These are phyloP conservation scores for Ctenomys sociabilis DNA, from an alignment of 2,113 vertebrate genomes.

Conservation along the genomic window DNA sequence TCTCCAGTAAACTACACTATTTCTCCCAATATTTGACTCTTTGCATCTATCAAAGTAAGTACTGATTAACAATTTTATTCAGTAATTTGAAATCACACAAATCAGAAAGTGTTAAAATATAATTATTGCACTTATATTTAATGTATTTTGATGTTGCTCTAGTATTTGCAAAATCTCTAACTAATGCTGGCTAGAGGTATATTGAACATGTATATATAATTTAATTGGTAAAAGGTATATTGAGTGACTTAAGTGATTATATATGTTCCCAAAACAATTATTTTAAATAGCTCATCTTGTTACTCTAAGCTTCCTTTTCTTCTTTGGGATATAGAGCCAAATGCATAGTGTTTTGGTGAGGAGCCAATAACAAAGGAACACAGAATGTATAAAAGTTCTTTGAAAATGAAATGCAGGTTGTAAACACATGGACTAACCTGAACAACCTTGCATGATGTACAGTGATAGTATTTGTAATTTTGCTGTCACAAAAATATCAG, in stretches of 20 bases:
- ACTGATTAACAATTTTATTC: background rate
- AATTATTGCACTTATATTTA: constrained; percentile 15
- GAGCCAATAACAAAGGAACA: background rate
- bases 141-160: background rate
- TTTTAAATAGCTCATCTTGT: background rate
- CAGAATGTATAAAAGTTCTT: background rate
- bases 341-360: background rate
- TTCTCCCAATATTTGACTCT: background rate
- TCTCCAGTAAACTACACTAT: background rate
- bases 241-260: background rate
- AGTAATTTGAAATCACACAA: background rate
- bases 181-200: background rate
- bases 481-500: constrained; percentile 5
- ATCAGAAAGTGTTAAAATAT: constrained; percentile 28
- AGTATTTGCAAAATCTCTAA: constrained; percentile 4
- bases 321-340: background rate
- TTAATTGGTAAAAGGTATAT: background rate
- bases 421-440: background rate
- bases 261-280: background rate
- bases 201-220: background rate
- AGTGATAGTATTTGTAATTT: constrained; percentile 21
- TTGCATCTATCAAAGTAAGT: background rate
- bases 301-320: background rate
- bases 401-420: constrained; percentile 31
- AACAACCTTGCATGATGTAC: background rate